Conservation (phyloP, 1,140 invertebrate species). For the Brachystomella parvula region DNA sequence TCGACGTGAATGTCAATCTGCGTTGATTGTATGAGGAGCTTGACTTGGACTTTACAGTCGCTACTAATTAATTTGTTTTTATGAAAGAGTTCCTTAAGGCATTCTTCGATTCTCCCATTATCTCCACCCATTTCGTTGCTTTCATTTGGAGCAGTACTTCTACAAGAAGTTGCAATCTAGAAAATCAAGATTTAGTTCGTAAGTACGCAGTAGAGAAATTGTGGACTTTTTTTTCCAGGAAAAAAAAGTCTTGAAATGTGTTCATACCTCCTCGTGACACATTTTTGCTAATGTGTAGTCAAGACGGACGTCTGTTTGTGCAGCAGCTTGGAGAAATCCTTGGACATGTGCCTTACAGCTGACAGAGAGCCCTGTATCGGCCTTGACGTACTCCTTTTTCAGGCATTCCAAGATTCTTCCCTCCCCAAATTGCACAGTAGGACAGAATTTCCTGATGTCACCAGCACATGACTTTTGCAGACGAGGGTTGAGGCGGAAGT, state of each 20-base stretch:
- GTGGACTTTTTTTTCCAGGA: too few species aligned
- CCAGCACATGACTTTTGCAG: constrained; percentile 61
- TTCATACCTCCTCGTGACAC: constrained; percentile 28
- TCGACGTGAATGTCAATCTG: constrained; percentile 70
- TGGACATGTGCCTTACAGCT: constrained; percentile 51
- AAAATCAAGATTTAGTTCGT: constrained; percentile 58
- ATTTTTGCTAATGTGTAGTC: constrained; percentile 37
- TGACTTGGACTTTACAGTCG: constrained; percentile 70
- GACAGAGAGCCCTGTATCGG: constrained; percentile 42
- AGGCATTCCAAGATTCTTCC: constrained; percentile 32
- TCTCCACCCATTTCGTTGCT: constrained; percentile 50
- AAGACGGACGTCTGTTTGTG: constrained; percentile 50
- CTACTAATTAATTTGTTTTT: constrained; percentile 61
- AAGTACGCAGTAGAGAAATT: too few species aligned
- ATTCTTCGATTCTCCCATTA: constrained; percentile 65
- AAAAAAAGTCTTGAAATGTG: constrained; percentile 68
- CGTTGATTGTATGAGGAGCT: constrained; percentile 53
- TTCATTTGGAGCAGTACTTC: constrained; percentile 28
- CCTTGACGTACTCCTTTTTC: constrained; percentile 32
- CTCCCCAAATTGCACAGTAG: constrained; percentile 42
- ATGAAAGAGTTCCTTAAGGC: constrained; percentile 71
- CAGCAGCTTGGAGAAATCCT: constrained; percentile 50
- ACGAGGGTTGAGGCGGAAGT: constrained; percentile 83
- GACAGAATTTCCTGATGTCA: constrained; percentile 66
- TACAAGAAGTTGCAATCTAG: constrained; percentile 49